phyloP scores from a whole-genome alignment of 1,140 invertebrate species.

The Drosophila hydei region DNA sequence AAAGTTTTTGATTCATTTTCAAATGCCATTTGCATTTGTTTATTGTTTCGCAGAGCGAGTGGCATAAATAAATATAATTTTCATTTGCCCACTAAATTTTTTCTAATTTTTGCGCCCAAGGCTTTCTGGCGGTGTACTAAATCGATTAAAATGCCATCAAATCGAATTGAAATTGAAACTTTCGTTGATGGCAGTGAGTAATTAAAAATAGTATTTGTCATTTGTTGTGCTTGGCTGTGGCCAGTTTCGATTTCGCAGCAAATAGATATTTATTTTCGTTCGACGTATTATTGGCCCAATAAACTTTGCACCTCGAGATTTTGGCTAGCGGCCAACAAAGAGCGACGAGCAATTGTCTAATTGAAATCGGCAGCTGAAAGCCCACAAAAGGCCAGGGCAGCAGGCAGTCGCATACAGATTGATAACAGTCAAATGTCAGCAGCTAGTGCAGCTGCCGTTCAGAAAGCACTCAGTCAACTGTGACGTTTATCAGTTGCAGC shows the following conservation, averaged over 20 bases:
- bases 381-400: no score
- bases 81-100: conserved; percentile 29
- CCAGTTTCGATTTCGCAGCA: conserved; percentile 47
- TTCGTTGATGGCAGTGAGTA: conserved; percentile 35
- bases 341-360: conserved; percentile 32
- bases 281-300: conserved; percentile 70
- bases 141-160: conserved; percentile 60
- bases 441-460: background rate
- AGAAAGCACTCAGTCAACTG: conserved; percentile 20
- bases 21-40: conserved; percentile 30
- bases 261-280: conserved; percentile 26
- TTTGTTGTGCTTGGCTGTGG: conserved; percentile 25
- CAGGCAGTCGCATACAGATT: conserved; percentile 17
- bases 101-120: conserved; percentile 6
- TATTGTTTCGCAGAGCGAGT: conserved; percentile 19
- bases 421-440: conserved; percentile 27
- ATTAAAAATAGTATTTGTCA: conserved; percentile 69
- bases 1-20: conserved; percentile 50
- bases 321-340: conserved; percentile 54
- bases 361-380: conserved; percentile 34
- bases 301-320: conserved; percentile 67
- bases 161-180: conserved; percentile 65
- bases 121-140: conserved; percentile 14
- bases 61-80: conserved; percentile 37
- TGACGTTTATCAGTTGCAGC: background rate